These are phyloP conservation scores for Apomyelois bistriatella DNA, from an alignment of 2,888 invertebrate species.

Conservation along the genomic window DNA sequence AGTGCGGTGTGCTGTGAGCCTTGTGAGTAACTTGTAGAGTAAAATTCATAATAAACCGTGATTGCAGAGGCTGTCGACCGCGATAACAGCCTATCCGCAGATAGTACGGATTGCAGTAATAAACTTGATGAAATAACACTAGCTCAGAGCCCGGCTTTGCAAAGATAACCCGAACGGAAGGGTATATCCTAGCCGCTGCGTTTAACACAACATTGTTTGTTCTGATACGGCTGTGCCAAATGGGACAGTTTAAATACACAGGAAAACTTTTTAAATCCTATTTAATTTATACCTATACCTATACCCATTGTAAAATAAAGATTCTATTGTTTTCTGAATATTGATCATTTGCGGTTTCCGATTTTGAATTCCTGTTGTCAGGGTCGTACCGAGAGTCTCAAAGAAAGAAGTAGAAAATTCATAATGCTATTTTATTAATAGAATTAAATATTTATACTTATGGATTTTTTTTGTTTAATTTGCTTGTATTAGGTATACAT, in stretches of 20 bases:
- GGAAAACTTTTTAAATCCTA: too few relatives aligned
- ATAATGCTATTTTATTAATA: too few relatives aligned
- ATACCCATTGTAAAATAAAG: too few relatives aligned
- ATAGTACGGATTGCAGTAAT: background rate
- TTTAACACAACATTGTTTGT: slow-evolving; percentile 5
- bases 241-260: background rate
- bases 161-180: slow-evolving; percentile 5
- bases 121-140: slow-evolving; percentile 5
- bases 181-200: background rate
- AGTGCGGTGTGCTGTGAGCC: background rate
- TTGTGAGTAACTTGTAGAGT: background rate
- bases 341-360: slow-evolving; percentile 6
- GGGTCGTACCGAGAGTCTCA: background rate
- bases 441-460: too few relatives aligned
- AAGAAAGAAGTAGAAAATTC: too few relatives aligned
- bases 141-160: background rate
- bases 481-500: too few relatives aligned
- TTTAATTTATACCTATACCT: too few relatives aligned
- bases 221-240: background rate
- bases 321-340: too few relatives aligned
- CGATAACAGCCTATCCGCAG: slow-evolving; percentile 13
- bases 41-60: slow-evolving; percentile 19
- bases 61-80: slow-evolving; percentile 16
- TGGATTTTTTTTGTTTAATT: too few relatives aligned
- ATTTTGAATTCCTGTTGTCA: too few relatives aligned